A percentile compares a stretch with the other conserved stretches of the same genome.
phyloP scores from a whole-genome alignment of 2,113 vertebrate species.

The Willisornis vidua region DNA sequence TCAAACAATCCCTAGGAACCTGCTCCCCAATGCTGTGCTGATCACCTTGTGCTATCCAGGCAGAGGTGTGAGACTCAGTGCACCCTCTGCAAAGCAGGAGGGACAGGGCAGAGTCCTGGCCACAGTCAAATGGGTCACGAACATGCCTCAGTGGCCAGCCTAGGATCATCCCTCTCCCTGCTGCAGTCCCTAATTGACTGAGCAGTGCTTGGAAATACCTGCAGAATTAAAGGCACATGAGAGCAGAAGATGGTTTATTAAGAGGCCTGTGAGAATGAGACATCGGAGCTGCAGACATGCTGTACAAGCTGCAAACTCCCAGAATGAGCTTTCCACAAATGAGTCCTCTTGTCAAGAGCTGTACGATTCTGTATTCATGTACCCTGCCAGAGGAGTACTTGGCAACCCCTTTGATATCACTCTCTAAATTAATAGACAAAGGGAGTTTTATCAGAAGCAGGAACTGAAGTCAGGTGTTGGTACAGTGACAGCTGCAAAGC shows the following conservation, averaged over 20 bases:
- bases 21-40: not conserved
- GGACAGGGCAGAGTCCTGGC: not conserved
- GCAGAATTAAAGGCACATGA: constrained; percentile 29
- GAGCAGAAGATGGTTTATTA: constrained; percentile 29
- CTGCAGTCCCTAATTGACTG: constrained; percentile 3
- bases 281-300: constrained; percentile 1
- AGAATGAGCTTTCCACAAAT: constrained; percentile 58
- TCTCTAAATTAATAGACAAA: constrained; percentile 67
- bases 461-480: constrained; percentile 53
- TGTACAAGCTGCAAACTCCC: constrained; percentile 41
- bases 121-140: not conserved
- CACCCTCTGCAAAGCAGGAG: not conserved
- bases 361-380: constrained; percentile 18
- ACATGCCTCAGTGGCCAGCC: not conserved
- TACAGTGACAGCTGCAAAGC: constrained; percentile 46
- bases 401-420: constrained; percentile 59
- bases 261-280: constrained; percentile 44
- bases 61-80: not conserved
- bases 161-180: not conserved
- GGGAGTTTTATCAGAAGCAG: constrained; percentile 60
- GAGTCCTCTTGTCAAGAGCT: constrained; percentile 60
- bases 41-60: not conserved
- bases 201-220: not conserved
- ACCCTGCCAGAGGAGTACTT: constrained; percentile 60
- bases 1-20: not conserved